Percentiles rank a stretch among this genome's conserved stretches.
These are phyloP conservation scores for Gymnoscopelus braueri DNA, from an alignment of 2,797 vertebrate species.

Conservation along the genomic window DNA sequence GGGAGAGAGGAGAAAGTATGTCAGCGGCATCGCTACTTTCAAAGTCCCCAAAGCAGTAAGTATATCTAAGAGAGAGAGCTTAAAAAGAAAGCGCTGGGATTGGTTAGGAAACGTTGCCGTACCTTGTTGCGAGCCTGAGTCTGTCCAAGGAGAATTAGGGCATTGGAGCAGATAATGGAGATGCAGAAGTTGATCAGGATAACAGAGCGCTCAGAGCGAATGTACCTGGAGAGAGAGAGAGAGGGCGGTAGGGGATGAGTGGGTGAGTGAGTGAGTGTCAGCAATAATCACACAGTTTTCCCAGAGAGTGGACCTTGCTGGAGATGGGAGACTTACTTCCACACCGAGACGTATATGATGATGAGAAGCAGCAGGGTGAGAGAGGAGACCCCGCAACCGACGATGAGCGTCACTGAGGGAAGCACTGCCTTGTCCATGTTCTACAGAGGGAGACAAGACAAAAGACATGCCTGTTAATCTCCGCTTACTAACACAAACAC, in stretches of 20 bases:
- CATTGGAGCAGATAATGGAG: conserved; percentile 98
- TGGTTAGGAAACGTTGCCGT: conserved; percentile 12
- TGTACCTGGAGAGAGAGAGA: conserved; percentile 85
- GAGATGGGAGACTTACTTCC: conserved; percentile 87
- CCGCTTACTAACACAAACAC: conserved; percentile 34
- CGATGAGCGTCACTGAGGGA: conserved; percentile 97
- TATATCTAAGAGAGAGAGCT: conserved; percentile 12
- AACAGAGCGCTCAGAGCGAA: conserved; percentile 96
- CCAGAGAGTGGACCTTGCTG: too few species aligned
- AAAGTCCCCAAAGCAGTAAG: conserved; percentile 25
- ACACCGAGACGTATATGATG: conserved; percentile 99
- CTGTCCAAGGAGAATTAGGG: conserved; percentile 95
- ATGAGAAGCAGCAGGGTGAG: conserved; percentile 97
- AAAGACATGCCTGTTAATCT: conserved; percentile 51
- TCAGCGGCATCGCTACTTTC: conserved; percentile 34
- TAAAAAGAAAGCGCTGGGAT: conserved; percentile 8
- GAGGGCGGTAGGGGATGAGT: background rate
- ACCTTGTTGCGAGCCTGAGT: conserved; percentile 98
- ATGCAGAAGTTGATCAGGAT: conserved; percentile 99
- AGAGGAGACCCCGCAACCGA: conserved; percentile 98
- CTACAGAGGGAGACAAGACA: conserved; percentile 76
- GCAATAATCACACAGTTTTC: background rate
- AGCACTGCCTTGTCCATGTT: conserved; percentile 93
- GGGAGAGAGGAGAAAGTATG: conserved; percentile 34
- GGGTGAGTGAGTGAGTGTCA: conserved; percentile 7